These are phyloP conservation scores for Galaxea fascicularis DNA, from an alignment of 92 coral and sea anemone species.

Conservation along the genomic window DNA sequence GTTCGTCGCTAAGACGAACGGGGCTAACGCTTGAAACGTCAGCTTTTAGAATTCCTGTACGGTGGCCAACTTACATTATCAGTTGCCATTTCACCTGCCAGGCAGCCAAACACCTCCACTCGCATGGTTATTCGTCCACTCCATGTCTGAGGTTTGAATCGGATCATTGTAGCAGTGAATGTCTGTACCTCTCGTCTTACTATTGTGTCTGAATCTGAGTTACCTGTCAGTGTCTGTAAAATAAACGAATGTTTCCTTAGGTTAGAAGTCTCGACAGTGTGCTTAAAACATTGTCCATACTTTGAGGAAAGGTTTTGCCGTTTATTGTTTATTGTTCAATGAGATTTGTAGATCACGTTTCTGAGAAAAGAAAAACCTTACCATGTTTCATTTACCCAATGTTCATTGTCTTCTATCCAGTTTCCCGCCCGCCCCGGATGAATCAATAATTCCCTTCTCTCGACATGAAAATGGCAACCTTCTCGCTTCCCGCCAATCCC, in stretches of 20 bases:
- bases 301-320: background rate
- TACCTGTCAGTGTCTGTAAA: constrained; percentile 78
- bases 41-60: no score
- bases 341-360: no score
- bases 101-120: constrained; percentile 80
- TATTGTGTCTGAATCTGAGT: constrained; percentile 71
- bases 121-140: constrained; percentile 74
- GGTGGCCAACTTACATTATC: background rate
- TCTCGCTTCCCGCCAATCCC: no score
- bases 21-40: no score
- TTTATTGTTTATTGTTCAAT: no score
- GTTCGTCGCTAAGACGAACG: no score
- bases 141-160: constrained; percentile 84
- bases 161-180: constrained; percentile 69
- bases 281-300: background rate
- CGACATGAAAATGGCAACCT: no score
- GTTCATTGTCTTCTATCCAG: no score
- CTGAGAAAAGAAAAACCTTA: no score
- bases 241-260: background rate
- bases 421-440: no score
- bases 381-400: no score
- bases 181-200: constrained; percentile 68
- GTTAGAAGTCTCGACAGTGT: background rate
- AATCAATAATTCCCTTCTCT: no score
- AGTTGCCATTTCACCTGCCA: constrained; percentile 51